Evolutionary conservation across 2,797 vertebrate species (phyloP), one percentile per base, ranked within the genome.

Genomic region (Anguilla marmorata): DNA sequence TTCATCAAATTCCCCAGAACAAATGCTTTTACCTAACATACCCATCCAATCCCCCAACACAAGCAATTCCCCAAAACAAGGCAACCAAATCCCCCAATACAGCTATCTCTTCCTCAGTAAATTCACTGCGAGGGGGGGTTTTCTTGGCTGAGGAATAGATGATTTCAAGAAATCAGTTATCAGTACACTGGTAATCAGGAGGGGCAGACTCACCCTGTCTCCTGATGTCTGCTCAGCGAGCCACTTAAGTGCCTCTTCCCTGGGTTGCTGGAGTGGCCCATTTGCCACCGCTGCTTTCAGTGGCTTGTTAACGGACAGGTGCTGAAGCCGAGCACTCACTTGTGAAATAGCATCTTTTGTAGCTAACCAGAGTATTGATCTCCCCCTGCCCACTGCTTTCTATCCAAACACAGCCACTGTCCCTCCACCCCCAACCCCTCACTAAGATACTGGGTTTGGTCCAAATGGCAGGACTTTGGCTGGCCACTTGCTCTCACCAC

Each of bases 281-380:
- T 95, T 95, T 95, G 96, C 93, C 95, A 74, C 94, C 94, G 93
- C 94, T 95, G 96, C 96, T 96, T 94, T 96, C 94, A 94, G 95
- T 95, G 96, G 95, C 97, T 97, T 96, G 97, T 98, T 98, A 98
- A 96, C 97, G 96, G 94, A 95, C 96, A 95, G 95, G 95, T 96
- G 95, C 93, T 82, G 93, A 95, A 93, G 92, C 91, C 92, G 92
- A 94, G 93, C 98, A 98, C 95, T 97, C 96, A 97, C 94, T 97
- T 98, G 97, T 98, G 98, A 99, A 98, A 98, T 98, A 96, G 96
- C 97, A 94, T 98, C 97, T 97, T 97, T 97, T 96, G 94, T 96
- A 96, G 96, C 97, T 97, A 98, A 98, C 97, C 96, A 94, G 95
- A 91, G 93, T 97, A 98, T 98, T 90, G 98, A 99, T 98, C 96